Percentiles rank a stretch among this genome's conserved stretches.
Evolutionary conservation across 2,888 invertebrate species (phyloP).

Genomic region (Andrena camellia): DNA sequence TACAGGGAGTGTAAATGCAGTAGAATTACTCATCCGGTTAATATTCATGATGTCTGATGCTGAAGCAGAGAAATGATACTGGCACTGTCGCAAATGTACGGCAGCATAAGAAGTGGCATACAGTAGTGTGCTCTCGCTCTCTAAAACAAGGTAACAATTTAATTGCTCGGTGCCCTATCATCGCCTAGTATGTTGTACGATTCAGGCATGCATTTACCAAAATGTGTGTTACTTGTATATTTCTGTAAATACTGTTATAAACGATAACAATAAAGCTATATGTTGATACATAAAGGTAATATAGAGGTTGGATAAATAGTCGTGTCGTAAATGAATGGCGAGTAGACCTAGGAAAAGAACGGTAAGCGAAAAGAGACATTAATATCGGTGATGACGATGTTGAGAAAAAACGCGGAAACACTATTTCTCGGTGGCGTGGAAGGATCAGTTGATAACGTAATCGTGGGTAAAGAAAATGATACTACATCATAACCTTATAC

Average conservation of each 20-base stretch:
- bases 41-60: conserved; percentile 63
- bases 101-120: conserved; percentile 9
- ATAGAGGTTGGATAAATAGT: background rate
- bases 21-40: conserved; percentile 65
- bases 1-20: conserved; percentile 43
- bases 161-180: conserved; percentile 13
- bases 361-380: no score
- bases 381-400: no score
- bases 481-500: conserved; percentile 51
- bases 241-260: conserved; percentile 75
- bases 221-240: conserved; percentile 70
- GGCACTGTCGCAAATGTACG: conserved; percentile 9
- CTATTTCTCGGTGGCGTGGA: no score
- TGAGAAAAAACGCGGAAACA: no score
- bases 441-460: no score
- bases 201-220: conserved; percentile 38
- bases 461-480: no score
- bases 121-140: background rate
- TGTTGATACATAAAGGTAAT: conserved; percentile 44
- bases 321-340: no score
- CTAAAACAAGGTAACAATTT: background rate
- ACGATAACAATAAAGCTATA: conserved; percentile 59
- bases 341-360: no score
- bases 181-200: conserved; percentile 27
- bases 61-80: conserved; percentile 38